A percentile compares a stretch with the other conserved stretches of the same genome.
phyloP scores from a whole-genome alignment of 1,140 invertebrate species.

The Polypedilum pembai region DNA sequence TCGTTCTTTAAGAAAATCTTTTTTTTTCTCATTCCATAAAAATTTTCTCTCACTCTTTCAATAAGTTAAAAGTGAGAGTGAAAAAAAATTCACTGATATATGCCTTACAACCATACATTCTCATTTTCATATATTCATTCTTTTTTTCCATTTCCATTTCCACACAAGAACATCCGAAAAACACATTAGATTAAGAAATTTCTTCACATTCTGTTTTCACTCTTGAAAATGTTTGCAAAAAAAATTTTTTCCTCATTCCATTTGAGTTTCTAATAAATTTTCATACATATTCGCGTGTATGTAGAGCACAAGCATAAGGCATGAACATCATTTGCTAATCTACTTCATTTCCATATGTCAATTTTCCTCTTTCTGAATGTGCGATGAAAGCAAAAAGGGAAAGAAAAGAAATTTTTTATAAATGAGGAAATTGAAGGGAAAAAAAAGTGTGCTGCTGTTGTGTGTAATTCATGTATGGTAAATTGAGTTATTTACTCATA shows the following conservation, averaged over 20 bases:
- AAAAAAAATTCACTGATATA: too few species aligned
- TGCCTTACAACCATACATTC: too few species aligned
- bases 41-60: too few species aligned
- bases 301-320: not conserved
- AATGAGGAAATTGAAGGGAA: not conserved
- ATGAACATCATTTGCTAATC: slow-evolving; percentile 1
- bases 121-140: too few species aligned
- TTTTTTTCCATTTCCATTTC: not conserved
- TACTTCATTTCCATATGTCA: slow-evolving; percentile 8
- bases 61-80: too few species aligned
- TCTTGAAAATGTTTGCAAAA: not conserved
- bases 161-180: not conserved
- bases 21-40: too few species aligned
- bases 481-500: too few species aligned
- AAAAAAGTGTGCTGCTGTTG: too few species aligned
- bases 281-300: not conserved
- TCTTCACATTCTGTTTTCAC: not conserved
- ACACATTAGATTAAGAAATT: not conserved
- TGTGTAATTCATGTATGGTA: too few species aligned
- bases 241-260: not conserved
- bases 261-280: not conserved
- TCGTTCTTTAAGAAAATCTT: too few species aligned
- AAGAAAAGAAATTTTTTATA: too few species aligned
- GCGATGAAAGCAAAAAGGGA: too few species aligned
- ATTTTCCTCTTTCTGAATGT: not conserved